These are phyloP conservation scores for Nymphalis c-album DNA, from an alignment of 2,888 invertebrate species.

Conservation along the genomic window DNA sequence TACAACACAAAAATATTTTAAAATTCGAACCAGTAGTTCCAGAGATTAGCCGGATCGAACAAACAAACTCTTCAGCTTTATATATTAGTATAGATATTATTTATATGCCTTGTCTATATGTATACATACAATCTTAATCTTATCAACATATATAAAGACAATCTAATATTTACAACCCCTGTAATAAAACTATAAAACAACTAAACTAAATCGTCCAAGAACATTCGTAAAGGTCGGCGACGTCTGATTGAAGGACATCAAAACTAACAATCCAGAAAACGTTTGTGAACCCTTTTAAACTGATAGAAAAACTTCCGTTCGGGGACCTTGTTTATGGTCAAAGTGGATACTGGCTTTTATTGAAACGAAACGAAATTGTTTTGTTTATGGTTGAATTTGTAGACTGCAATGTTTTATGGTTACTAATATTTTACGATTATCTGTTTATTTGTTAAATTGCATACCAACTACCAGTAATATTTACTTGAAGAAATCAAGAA, in stretches of 20 bases:
- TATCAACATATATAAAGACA: too few relatives aligned
- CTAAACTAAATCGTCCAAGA: slow-evolving; percentile 30
- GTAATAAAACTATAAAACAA: slow-evolving; percentile 26
- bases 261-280: slow-evolving; percentile 61
- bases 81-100: too few relatives aligned
- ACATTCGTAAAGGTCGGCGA: slow-evolving; percentile 42
- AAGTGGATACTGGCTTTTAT: background rate
- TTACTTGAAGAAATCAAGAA: too few relatives aligned
- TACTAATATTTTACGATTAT: background rate
- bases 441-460: too few relatives aligned
- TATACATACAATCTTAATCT: too few relatives aligned
- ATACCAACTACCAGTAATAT: too few relatives aligned
- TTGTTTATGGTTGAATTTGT: slow-evolving; percentile 20
- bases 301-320: slow-evolving; percentile 25
- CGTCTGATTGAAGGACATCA: slow-evolving; percentile 55
- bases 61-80: too few relatives aligned
- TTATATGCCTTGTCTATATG: too few relatives aligned
- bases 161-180: slow-evolving; percentile 9
- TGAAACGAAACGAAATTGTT: background rate
- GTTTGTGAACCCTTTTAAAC: slow-evolving; percentile 53
- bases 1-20: too few relatives aligned
- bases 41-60: too few relatives aligned
- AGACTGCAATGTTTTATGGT: background rate
- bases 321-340: slow-evolving; percentile 17
- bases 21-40: too few relatives aligned